Evolutionary conservation across 2,797 vertebrate genomes (phyloP), one percentile per base, ranked within the genome.

Genomic region (Silurus aristotelis): DNA sequence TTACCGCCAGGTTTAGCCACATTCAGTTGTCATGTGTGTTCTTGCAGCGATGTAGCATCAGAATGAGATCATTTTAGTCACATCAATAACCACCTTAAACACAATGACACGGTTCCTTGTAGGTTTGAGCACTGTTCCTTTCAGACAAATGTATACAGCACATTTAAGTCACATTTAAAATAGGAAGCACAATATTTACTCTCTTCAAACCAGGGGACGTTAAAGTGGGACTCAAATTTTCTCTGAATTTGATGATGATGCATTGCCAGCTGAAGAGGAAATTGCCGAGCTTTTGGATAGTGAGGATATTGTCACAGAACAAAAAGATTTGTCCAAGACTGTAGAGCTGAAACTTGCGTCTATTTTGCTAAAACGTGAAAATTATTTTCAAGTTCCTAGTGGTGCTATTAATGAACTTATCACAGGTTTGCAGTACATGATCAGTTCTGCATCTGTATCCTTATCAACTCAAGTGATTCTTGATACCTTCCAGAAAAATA

Each of bases 381-480:
- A 85, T 60, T 31, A 66, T 60, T 86, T 77, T 22, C 31, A 86
- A 82, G 85, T 77, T 31, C 80, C 71, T 4, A 48, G 72, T 10
- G 27, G 20, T 64, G 27, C 84, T 0, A 27, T 73, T 85, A 46
- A 85, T 71, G 66, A 84, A 48, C 58, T 72, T 0, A 0, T 85
- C 1, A 58, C 8, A 20, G 85, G 82, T 43, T 63, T 85, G 20
- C 25, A 81, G 10, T 75, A 85, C 7, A 4, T 85, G 60, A n/a
- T 85, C 1, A 46, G 27, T 79, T 66, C 31, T 82, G 63, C 72
- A 9, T 82, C 60, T 20, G 52, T 19, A 12, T 12, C 68, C 20
- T 46, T 22, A 22, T 72, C 43, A 46, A 5, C 2, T 43, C 2
- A 17, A 8, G 43, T 48, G 0, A 72, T n/a, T 72, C 43, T n/a